Base-by-base conservation (phyloP, 2,888 invertebrate genomes). In the Mactromeris polynyma region DNA sequence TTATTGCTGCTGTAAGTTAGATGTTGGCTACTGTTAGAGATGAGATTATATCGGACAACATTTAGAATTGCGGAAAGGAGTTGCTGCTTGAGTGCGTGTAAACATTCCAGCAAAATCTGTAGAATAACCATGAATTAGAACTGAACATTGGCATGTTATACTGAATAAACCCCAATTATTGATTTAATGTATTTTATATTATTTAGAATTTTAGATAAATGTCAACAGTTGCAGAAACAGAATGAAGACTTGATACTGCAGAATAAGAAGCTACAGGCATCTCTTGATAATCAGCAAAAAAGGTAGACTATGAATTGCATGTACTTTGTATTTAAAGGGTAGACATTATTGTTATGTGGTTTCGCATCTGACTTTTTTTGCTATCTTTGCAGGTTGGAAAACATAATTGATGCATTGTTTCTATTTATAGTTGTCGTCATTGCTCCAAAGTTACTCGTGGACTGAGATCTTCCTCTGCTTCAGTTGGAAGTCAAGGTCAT, bases 181-280 rank as follows among this genome's bases (percentile, higher is more conserved):
- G 19, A 14, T 17, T 21, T 58, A 17, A 14, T 19, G 7, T 58
- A 21, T 58, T 21, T 58, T 33, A 17, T 38, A 21, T 36, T 4
- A 36, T 77, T 36, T 36, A 73, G 73, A 3, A 73, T 6, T 36
- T 40, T 79, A 21, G 83, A 83, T 11, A 83, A 73, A 42, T 83
- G 69, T 19, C 40, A 83, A 21, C 83, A 73, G 21, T 40, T 90
- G 26, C 83, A 90, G 82, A 89, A 82, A 58, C 64, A 89, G 46
- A 84, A 89, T 85, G 88, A 82, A 19, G 81, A 89, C 9, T 46
- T 90, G n/a, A 26, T n/a, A 19, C 42, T 81, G 38, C 86, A 90
- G 80, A 90, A 89, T n/a, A 90, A 78, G 42, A 81, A 86, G 19
- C 80, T 91, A 38, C 46, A 2, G 69, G 64, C 1, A 77, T 88